phyloP scores from a whole-genome alignment of 2,888 invertebrate genomes.

The Ypsolopha sequella region DNA sequence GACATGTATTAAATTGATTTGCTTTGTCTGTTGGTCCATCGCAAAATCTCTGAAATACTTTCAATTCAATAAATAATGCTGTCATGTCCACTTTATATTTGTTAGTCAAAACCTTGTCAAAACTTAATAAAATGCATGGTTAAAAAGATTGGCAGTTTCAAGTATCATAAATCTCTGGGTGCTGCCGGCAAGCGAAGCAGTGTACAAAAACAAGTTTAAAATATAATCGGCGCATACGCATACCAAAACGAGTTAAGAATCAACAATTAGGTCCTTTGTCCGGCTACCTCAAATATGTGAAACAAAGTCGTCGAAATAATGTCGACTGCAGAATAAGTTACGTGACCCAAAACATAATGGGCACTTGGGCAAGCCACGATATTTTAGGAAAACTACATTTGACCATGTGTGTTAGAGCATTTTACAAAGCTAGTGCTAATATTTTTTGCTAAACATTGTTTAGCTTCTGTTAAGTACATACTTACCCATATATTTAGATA shows the following conservation, averaged over 20 bases:
- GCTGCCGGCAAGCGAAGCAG: not conserved
- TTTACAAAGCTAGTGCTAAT: not conserved
- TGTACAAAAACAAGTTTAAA: constrained; percentile 33
- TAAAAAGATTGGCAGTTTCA: no score
- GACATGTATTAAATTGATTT: no score
- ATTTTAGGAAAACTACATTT: not conserved
- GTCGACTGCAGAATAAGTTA: constrained; percentile 11
- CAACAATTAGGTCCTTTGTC: constrained; percentile 56
- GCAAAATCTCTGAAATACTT: no score
- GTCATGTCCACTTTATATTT: no score
- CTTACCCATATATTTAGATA: not conserved
- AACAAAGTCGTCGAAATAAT: constrained; percentile 15
- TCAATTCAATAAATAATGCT: no score
- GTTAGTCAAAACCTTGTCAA: no score
- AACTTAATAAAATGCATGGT: no score
- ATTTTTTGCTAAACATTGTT: not conserved
- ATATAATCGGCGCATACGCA: constrained; percentile 50
- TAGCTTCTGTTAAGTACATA: not conserved
- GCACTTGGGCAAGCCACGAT: not conserved
- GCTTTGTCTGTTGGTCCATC: no score
- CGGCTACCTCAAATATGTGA: constrained; percentile 24
- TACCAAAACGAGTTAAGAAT: constrained; percentile 45
- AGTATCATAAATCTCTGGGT: no score
- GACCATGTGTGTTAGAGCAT: not conserved
- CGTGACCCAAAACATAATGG: not conserved